phyloP scores from a whole-genome alignment of 2,113 vertebrate species.

The Aptenodytes patagonicus region DNA sequence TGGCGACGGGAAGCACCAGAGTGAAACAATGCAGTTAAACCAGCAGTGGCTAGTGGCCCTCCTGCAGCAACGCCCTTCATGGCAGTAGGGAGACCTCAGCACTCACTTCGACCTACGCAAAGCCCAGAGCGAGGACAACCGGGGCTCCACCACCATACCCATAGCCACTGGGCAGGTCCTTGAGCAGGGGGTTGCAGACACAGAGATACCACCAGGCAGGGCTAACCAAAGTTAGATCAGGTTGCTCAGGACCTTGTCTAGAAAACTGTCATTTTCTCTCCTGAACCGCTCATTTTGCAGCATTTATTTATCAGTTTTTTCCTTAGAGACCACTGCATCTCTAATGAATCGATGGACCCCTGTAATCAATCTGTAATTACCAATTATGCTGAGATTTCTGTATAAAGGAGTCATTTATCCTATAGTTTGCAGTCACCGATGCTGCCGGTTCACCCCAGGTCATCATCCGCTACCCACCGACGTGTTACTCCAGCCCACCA shows the following conservation, averaged over 20 bases:
- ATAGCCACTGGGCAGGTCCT: too few relatives aligned
- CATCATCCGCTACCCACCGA: too few relatives aligned
- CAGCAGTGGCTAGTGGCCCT: background rate
- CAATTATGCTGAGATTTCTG: background rate
- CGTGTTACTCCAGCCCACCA: background rate
- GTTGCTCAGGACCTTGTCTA: background rate
- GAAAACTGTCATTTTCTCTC: background rate
- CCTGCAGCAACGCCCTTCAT: fast-evolving
- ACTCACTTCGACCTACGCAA: fast-evolving
- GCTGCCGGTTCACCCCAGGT: background rate
- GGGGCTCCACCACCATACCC: too few relatives aligned
- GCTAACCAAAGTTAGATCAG: background rate
- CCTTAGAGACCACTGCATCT: background rate
- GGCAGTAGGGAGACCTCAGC: background rate
- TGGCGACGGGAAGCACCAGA: background rate
- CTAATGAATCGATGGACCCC: background rate
- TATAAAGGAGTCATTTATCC: background rate
- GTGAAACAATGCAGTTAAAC: background rate
- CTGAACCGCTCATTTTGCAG: background rate
- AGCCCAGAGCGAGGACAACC: fast-evolving
- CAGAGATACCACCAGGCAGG: background rate
- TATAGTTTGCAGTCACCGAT: fast-evolving
- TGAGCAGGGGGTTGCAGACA: background rate
- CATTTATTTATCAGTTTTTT: background rate
- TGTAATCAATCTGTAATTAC: background rate